Conservation (phyloP, 2,113 vertebrate species). For the Callipepla squamata region DNA sequence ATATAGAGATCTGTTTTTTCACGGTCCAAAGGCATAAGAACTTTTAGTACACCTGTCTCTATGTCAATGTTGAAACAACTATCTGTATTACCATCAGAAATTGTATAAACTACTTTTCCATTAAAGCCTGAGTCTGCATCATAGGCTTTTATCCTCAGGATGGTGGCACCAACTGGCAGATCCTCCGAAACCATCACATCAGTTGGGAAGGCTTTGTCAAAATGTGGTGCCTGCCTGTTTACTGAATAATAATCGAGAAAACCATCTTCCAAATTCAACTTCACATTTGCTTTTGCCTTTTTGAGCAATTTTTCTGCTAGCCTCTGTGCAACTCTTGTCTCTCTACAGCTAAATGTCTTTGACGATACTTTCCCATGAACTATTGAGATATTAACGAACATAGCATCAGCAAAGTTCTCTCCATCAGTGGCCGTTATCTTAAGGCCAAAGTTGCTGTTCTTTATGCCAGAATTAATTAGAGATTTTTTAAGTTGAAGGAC, state of each 20-base stretch:
- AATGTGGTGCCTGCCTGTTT: constrained; percentile 93
- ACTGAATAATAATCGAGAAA: constrained; percentile 95
- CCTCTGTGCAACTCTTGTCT: constrained; percentile 93
- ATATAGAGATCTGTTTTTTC: constrained; percentile 91
- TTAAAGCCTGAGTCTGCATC: constrained; percentile 96
- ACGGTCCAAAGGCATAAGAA: constrained; percentile 93
- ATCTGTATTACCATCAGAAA: constrained; percentile 91
- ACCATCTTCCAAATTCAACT: constrained; percentile 89
- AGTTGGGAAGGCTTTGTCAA: constrained; percentile 92
- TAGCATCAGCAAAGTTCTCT: constrained; percentile 93
- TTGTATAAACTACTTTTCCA: constrained; percentile 90
- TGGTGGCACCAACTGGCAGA: constrained; percentile 83
- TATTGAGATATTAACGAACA: constrained; percentile 95
- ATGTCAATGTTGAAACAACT: constrained; percentile 91
- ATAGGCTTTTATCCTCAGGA: constrained; percentile 89
- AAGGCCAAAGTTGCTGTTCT: constrained; percentile 87
- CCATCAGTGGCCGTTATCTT: constrained; percentile 96
- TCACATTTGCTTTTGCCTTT: constrained; percentile 91
- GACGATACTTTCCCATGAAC: constrained; percentile 87
- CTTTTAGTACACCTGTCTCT: constrained; percentile 87
- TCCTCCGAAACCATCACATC: constrained; percentile 90
- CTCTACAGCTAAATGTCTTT: constrained; percentile 90
- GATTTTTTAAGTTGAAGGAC: constrained; percentile 88
- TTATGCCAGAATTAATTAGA: constrained; percentile 82
- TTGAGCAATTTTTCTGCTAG: constrained; percentile 95